Percentiles rank a stretch among this genome's conserved stretches.
Evolutionary conservation across 2,888 invertebrate genomes (phyloP).

Genomic region (Lomographa bimaculata): DNA sequence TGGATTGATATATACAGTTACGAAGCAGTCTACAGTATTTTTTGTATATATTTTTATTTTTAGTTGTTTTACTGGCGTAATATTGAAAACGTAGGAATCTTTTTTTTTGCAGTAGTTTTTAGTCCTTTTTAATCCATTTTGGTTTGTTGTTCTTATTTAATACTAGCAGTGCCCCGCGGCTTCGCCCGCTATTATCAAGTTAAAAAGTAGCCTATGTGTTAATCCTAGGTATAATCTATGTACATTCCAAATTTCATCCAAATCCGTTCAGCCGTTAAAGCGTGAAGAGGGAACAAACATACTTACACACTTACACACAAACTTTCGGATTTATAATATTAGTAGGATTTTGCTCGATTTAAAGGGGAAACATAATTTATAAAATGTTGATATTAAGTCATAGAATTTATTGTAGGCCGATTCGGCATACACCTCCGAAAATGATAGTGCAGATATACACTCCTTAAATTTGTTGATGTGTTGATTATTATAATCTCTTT

Average conservation of each 20-base stretch:
- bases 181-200: no score
- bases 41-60: not conserved
- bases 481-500: not conserved
- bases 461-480: constrained; percentile 1
- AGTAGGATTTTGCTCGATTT: no score
- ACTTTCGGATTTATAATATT: no score
- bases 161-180: no score
- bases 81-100: not conserved
- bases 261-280: no score
- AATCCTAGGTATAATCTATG: no score
- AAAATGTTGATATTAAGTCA: no score
- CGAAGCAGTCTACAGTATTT: not conserved
- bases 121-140: constrained; percentile 1
- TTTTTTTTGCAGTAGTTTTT: constrained; percentile 1
- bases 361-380: no score
- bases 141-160: not conserved
- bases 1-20: not conserved
- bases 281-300: no score
- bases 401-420: not conserved
- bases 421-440: not conserved
- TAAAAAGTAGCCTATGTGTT: no score
- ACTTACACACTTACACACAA: no score
- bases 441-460: not conserved
- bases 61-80: not conserved
- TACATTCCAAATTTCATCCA: no score